Base-by-base conservation (phyloP, 2,113 vertebrate genomes). In the Butorides virescens region DNA sequence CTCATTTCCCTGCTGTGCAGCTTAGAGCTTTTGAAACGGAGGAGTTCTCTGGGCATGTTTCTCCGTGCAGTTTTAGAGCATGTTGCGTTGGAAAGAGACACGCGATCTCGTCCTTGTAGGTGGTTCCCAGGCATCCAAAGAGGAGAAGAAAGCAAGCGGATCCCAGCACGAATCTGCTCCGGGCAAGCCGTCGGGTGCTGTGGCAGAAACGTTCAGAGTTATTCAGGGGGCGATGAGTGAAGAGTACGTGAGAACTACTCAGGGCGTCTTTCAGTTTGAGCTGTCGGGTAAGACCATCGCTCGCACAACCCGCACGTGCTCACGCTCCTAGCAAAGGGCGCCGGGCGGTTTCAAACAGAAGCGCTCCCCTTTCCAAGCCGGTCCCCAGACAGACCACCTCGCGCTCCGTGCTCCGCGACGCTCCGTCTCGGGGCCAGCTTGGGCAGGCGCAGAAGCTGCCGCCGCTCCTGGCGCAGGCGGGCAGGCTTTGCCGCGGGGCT, bases 191-290 rank as follows among this genome's bases (percentile, higher is more conserved):
- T 67, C 26, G 11, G 97, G 98, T 86, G 96, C 98, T 23, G 98
- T 99, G 74, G 98, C 98, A 92, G 98, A 98, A 88, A 99, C 98
- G 0, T 99, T 99, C 90, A 96, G 96, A 75, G 90, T 96, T 63
- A 98, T 99, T 96, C 98, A 97, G 82, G 95, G 87, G 7, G 95
- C 97, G 50, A 65, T 99, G 72, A 98, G 10, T 67, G 98, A 98
- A 44, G 99, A 99, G 1, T 4, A 98, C 7, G 98, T 99, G 49
- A 98, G 97, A 94, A 95, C 91, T 36, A 98, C 98, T 13, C 98
- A 98, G 77, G 99, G 98, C 8, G 27, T 99, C 80, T 99, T 98
- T 91, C 98, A 97, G 84, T 99, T 99, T 89, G 98, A 99, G 50
- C 91, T 99, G 10, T 98, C 98, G 4, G 99, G 99, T 99, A 97